Evolutionary conservation across 2,888 invertebrate genomes (phyloP).

Genomic region (Cosmorhoe ocellata): DNA sequence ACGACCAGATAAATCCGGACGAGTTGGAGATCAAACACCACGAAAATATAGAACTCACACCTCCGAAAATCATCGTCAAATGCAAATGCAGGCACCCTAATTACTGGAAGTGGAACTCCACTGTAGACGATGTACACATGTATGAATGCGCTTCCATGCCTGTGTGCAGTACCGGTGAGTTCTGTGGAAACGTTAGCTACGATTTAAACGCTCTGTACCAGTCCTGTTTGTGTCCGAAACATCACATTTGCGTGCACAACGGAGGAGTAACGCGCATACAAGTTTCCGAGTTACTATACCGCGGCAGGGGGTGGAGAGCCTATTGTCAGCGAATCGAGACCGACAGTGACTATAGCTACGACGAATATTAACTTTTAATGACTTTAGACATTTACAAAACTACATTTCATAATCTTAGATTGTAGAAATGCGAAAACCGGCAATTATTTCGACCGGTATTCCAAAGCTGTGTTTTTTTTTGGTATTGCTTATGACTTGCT

Average conservation of each 20-base stretch:
- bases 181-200: conserved; percentile 84
- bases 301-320: conserved; percentile 81
- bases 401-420: too few species aligned
- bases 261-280: conserved; percentile 66
- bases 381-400: background rate
- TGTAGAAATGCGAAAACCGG: too few species aligned
- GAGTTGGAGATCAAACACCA: conserved; percentile 68
- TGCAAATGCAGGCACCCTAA: conserved; percentile 77
- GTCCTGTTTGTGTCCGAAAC: conserved; percentile 83
- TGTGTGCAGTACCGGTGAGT: conserved; percentile 78
- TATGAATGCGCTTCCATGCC: conserved; percentile 78
- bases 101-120: conserved; percentile 72
- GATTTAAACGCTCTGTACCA: conserved; percentile 84
- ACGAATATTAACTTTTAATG: conserved; percentile 47
- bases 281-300: conserved; percentile 81
- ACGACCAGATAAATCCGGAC: conserved; percentile 64
- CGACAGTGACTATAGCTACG: conserved; percentile 55
- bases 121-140: conserved; percentile 39
- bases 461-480: too few species aligned
- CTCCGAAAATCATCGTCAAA: conserved; percentile 68
- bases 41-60: conserved; percentile 58
- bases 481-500: too few species aligned
- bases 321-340: conserved; percentile 67
- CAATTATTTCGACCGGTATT: too few species aligned
- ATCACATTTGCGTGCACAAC: conserved; percentile 82